Conservation (phyloP, 2,113 vertebrate genomes). For the Deroptyus accipitrinus region DNA sequence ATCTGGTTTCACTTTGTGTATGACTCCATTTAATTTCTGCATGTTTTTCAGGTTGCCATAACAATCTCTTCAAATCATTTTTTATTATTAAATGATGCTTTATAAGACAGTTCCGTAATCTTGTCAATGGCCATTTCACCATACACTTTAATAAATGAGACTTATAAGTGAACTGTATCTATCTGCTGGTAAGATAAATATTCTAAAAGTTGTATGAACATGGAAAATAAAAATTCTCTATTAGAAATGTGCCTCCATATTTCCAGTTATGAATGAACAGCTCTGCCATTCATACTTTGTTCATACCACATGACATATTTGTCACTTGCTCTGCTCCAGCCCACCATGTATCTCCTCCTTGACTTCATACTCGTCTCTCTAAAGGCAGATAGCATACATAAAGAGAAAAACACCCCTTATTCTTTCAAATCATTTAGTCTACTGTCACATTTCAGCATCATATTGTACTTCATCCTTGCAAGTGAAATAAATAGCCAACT, state of each 20-base stretch:
- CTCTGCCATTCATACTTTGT: not conserved
- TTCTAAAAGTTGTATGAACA: not conserved
- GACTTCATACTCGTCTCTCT: not conserved
- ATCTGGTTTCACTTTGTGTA: not conserved
- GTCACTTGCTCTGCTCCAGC: not conserved
- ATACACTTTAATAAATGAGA: not conserved
- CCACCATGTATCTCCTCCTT: not conserved
- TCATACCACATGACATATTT: not conserved
- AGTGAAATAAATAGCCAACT: not conserved
- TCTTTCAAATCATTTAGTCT: not conserved
- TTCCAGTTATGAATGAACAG: not conserved
- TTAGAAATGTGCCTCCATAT: not conserved
- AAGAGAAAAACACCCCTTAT: not conserved
- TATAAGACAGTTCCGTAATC: not conserved
- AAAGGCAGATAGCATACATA: not conserved
- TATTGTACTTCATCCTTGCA: not conserved
- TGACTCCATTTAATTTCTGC: not conserved
- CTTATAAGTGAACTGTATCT: not conserved
- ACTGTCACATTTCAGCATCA: not conserved
- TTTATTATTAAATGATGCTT: not conserved
- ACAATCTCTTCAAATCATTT: not conserved
- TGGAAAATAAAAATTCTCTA: not conserved
- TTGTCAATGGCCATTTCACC: not conserved
- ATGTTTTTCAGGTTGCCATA: not conserved
- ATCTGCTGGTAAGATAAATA: not conserved